Evolutionary conservation across 2,888 invertebrate species (phyloP), one percentile per base, ranked within the genome.

Genomic region (Rhogogaster chlorosoma): DNA sequence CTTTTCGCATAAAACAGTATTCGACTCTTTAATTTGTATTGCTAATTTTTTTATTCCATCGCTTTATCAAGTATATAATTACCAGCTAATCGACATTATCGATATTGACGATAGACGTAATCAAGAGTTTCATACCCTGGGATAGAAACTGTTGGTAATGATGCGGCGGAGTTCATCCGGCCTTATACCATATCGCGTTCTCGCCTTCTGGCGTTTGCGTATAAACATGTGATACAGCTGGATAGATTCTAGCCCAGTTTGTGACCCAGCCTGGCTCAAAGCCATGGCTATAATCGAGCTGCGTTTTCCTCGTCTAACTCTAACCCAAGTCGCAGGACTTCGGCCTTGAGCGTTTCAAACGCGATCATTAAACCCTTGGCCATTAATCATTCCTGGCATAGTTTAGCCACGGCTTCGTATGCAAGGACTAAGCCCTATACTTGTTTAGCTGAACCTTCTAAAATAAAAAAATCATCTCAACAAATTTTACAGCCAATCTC

Each of bases 331-430:
- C 73, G n/a, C 22, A 42, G 42, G 73, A 42, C 42, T 22, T 12
- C 22, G 38, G 53, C 29, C n/a, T 53, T 2, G 49, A 77, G 49
- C 77, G 22, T 77, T n/a, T 49, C 15, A 2, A 32, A 53, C 29
- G 49, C 49, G 77, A 77, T 77, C 45, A 77, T 77, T 53, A 32
- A 22, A 80, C 49, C 71, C 18, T 12, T 12, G 61, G 61, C 29
- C 80, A 80, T 80, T 80, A 80, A 80, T 80, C 80, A 80, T 38
- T 38, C 22, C 18, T 61, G 57, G 57, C 38, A 80, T 80, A 80
- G 80, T 80, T 80, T 29, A 61, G 80, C 38, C 36, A 26, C 80
- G 22, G 22, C 12, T 38, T 61, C 36, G 22, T 36, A 57, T 26
- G 78, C 38, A n/a, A 80, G 61, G 80, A 29, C 18, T 61, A 18